Percentiles rank a stretch among this genome's conserved stretches.
These are phyloP conservation scores for Capreolus pygargus DNA, from an alignment of 2,113 vertebrate genomes.

Conservation along the genomic window DNA sequence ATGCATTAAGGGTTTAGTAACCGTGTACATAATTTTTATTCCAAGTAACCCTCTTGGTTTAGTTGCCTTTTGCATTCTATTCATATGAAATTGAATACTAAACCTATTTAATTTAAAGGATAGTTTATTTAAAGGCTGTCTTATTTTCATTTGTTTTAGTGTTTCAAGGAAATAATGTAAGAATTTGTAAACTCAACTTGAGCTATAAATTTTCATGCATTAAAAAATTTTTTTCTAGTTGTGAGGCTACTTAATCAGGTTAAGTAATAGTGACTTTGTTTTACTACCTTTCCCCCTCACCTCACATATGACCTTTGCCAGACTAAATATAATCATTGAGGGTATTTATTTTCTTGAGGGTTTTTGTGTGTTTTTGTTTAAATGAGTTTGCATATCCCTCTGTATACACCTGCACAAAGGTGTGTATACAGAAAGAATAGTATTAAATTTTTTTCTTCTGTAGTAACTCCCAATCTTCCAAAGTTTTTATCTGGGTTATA, in stretches of 20 bases:
- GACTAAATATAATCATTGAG: background rate
- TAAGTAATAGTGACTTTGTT: constrained; percentile 20
- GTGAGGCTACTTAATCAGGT: constrained; percentile 25
- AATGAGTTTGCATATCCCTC: constrained; percentile 25
- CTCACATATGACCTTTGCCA: background rate
- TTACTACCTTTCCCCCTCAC: background rate
- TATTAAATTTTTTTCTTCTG: background rate
- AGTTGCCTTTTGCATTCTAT: constrained; percentile 18
- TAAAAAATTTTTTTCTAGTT: background rate
- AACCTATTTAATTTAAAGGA: background rate
- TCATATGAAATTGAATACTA: background rate
- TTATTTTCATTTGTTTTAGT: background rate
- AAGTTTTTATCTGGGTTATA: constrained; percentile 9
- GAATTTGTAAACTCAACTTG: constrained; percentile 1
- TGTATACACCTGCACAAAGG: background rate
- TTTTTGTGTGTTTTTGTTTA: background rate
- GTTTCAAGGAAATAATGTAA: background rate
- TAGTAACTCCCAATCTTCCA: background rate
- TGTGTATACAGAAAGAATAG: background rate
- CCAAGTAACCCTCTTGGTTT: background rate
- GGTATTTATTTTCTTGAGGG: background rate
- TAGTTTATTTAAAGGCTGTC: background rate
- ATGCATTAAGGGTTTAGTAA: constrained; percentile 22
- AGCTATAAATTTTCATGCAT: background rate
- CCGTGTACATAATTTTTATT: background rate